A percentile compares a stretch with the other conserved stretches of the same genome.
These are phyloP conservation scores for Chloropsis hardwickii DNA, from an alignment of 2,113 vertebrate genomes.

Conservation along the genomic window DNA sequence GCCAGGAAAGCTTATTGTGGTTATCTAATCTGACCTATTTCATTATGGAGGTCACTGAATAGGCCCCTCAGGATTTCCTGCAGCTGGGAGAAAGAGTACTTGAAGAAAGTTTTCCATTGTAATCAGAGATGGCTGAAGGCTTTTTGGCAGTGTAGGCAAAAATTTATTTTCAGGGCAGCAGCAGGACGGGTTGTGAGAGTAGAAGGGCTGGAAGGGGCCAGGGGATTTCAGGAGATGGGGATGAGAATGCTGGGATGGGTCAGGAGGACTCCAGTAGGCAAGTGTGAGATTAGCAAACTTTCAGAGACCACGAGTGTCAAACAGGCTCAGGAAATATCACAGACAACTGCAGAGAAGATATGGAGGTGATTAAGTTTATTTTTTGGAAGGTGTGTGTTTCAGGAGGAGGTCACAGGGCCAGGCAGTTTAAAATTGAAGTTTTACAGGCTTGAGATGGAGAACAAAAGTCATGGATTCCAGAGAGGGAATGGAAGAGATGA, in stretches of 20 bases:
- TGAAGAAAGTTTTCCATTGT: slow-evolving; percentile 37
- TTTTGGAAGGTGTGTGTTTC: neutral
- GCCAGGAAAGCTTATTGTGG: slow-evolving; percentile 25
- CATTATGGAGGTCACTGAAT: slow-evolving; percentile 34
- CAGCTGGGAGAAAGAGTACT: slow-evolving; percentile 34
- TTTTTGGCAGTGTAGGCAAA: slow-evolving; percentile 13
- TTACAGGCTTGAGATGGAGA: neutral
- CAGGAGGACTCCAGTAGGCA: neutral
- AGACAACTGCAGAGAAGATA: neutral
- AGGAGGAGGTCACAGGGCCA: neutral
- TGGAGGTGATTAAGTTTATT: neutral
- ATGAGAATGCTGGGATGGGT: neutral
- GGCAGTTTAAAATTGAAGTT: neutral
- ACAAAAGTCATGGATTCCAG: neutral
- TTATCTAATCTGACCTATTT: slow-evolving; percentile 57
- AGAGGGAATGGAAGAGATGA: neutral
- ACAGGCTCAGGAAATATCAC: neutral
- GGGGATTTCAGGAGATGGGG: neutral
- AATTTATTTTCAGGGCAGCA: slow-evolving; percentile 16
- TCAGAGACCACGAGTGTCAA: neutral
- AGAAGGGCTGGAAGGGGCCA: neutral
- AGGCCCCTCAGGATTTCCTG: slow-evolving; percentile 29
- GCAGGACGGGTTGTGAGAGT: neutral
- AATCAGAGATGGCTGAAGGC: slow-evolving; percentile 26
- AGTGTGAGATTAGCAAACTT: neutral